These are phyloP conservation scores for Agrochola circellaris DNA, from an alignment of 2,888 invertebrate species.

Conservation along the genomic window DNA sequence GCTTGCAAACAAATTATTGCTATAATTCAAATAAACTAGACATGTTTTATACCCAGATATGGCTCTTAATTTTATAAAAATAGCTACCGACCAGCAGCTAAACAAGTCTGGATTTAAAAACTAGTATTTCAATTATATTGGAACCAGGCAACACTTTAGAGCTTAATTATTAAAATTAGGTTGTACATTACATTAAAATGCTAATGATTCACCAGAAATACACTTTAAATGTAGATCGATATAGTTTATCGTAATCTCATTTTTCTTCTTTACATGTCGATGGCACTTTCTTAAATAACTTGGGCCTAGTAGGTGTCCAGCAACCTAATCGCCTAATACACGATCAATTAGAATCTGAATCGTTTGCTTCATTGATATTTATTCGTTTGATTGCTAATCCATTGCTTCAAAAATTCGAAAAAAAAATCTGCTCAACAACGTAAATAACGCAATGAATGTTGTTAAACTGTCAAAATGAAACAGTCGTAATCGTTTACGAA, in stretches of 20 bases:
- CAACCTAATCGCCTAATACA: too few species aligned
- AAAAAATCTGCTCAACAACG: too few species aligned
- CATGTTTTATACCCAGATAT: too few species aligned
- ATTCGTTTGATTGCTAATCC: too few species aligned
- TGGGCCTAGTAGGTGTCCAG: background rate
- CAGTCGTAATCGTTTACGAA: too few species aligned
- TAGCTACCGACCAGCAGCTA: background rate
- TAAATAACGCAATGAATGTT: too few species aligned
- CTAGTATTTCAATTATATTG: slow-evolving; percentile 6
- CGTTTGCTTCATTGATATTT: too few species aligned
- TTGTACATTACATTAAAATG: slow-evolving; percentile 10
- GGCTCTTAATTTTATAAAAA: slow-evolving; percentile 2
- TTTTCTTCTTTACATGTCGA: slow-evolving; percentile 2
- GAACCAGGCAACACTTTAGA: background rate
- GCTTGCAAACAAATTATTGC: too few species aligned
- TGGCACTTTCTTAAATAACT: slow-evolving; percentile 6
- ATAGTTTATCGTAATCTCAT: background rate
- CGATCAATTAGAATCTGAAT: too few species aligned
- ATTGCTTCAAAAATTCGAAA: too few species aligned
- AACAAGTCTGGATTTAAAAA: background rate
- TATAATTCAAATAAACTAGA: too few species aligned
- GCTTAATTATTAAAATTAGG: background rate
- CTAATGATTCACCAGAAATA: slow-evolving; percentile 12
- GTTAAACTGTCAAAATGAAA: too few species aligned
- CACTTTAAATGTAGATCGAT: background rate